Conservation (phyloP, 2,888 invertebrate species). For the Coremacera marginata region DNA sequence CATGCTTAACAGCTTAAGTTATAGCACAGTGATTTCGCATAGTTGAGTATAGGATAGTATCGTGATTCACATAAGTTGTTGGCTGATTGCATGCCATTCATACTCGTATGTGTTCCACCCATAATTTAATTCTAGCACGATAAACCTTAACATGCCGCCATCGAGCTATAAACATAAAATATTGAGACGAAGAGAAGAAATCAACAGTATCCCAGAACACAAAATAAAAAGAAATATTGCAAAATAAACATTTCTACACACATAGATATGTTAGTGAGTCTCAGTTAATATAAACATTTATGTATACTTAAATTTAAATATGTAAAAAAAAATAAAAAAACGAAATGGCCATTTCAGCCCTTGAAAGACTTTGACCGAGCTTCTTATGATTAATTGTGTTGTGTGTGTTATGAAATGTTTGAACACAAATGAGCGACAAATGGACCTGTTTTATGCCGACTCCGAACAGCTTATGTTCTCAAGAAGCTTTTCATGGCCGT, state of each 20-base stretch:
- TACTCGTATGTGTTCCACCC: neutral
- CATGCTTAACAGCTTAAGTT: neutral
- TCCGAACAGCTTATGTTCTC: too few species aligned
- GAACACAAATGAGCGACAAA: too few species aligned
- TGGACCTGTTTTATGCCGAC: too few species aligned
- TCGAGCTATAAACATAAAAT: neutral
- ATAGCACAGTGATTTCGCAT: neutral
- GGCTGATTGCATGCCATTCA: neutral
- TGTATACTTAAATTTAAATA: too few species aligned
- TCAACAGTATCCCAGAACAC: neutral
- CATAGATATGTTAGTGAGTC: too few species aligned
- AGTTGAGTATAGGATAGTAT: neutral
- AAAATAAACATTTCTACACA: slow-evolving; percentile 3
- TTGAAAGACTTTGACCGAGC: too few species aligned
- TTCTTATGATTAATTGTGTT: too few species aligned
- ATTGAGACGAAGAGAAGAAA: slow-evolving; percentile 13
- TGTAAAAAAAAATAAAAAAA: too few species aligned
- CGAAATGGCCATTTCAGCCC: too few species aligned
- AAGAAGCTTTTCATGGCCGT: too few species aligned
- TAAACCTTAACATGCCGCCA: slow-evolving; percentile 11
- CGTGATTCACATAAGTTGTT: neutral
- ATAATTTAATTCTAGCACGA: neutral
- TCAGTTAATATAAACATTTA: too few species aligned
- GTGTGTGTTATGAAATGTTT: too few species aligned
- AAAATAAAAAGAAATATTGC: neutral